phyloP scores from a whole-genome alignment of 2,888 invertebrate species.

The Platypus cylindrus region DNA sequence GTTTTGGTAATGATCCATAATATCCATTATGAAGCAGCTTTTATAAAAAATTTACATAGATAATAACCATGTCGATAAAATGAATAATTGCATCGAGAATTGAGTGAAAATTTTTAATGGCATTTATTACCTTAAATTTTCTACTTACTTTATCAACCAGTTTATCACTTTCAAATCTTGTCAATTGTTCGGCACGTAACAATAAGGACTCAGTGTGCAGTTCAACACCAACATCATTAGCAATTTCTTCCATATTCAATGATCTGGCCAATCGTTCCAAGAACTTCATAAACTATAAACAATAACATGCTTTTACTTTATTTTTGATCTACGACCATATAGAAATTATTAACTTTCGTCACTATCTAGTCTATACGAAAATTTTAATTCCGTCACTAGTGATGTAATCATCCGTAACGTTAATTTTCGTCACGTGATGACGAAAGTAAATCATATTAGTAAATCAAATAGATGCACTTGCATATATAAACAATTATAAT shows the following conservation, averaged over 20 bases:
- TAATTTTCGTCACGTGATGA: too few species aligned
- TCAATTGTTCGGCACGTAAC: slow-evolving; percentile 73
- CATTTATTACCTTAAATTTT: slow-evolving; percentile 1
- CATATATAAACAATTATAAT: too few species aligned
- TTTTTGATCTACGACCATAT: too few species aligned
- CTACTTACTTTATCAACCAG: slow-evolving; percentile 62
- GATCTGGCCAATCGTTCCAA: slow-evolving; percentile 71
- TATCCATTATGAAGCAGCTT: slow-evolving; percentile 60
- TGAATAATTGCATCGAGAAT: not conserved
- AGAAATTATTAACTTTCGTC: too few species aligned
- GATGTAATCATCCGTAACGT: too few species aligned
- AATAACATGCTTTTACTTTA: too few species aligned
- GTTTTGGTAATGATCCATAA: slow-evolving; percentile 59
- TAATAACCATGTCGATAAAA: not conserved
- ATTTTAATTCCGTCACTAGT: too few species aligned
- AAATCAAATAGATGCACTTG: too few species aligned
- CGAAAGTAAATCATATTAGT: too few species aligned
- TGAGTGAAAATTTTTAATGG: not conserved
- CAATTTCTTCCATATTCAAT: slow-evolving; percentile 74
- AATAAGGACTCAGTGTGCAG: slow-evolving; percentile 73
- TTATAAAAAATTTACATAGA: slow-evolving; percentile 15
- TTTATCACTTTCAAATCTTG: slow-evolving; percentile 68
- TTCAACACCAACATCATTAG: slow-evolving; percentile 67
- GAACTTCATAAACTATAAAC: slow-evolving; percentile 61
- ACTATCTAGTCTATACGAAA: too few species aligned